Conservation (phyloP, 2,113 vertebrate species). For the Trinectes maculatus region DNA sequence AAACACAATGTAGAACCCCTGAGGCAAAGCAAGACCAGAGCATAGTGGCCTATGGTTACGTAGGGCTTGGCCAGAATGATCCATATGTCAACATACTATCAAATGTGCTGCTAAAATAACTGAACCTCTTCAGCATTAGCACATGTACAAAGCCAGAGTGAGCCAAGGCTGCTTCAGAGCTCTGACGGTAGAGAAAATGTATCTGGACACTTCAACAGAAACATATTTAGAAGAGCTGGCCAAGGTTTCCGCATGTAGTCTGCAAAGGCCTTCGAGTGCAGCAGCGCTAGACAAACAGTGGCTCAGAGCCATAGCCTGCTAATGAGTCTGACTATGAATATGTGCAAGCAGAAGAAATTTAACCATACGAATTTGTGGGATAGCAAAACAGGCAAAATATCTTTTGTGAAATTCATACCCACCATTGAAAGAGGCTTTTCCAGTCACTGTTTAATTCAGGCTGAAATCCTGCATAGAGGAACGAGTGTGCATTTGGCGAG, state of each 20-base stretch:
- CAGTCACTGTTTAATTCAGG: slow-evolving; percentile 61
- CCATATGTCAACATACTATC: slow-evolving; percentile 74
- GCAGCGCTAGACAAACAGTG: slow-evolving; percentile 74
- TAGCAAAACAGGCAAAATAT: slow-evolving; percentile 58
- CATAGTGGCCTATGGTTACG: slow-evolving; percentile 40
- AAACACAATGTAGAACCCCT: slow-evolving; percentile 44
- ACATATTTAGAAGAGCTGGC: slow-evolving; percentile 70
- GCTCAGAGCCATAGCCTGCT: slow-evolving; percentile 61
- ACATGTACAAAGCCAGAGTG: slow-evolving; percentile 51
- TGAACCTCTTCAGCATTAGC: slow-evolving; percentile 69
- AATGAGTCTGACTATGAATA: slow-evolving; percentile 68
- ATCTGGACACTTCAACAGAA: slow-evolving; percentile 71
- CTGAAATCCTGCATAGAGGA: slow-evolving; percentile 48
- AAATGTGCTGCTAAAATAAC: slow-evolving; percentile 72
- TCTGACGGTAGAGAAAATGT: slow-evolving; percentile 66
- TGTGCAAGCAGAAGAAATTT: slow-evolving; percentile 43
- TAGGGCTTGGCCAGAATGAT: slow-evolving; percentile 56
- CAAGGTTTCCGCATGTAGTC: slow-evolving; percentile 64
- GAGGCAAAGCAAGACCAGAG: slow-evolving; percentile 61
- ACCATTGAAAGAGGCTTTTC: slow-evolving; percentile 51
- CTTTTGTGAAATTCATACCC: slow-evolving; percentile 66
- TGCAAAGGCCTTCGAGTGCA: slow-evolving; percentile 67
- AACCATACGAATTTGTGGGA: slow-evolving; percentile 60
- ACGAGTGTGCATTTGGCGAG: slow-evolving; percentile 66
- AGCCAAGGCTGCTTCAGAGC: slow-evolving; percentile 68